Percentiles rank a stretch among this genome's conserved stretches.
Conservation (phyloP, 2,888 invertebrate genomes). For the Caenorhabditis sulstoni region DNA sequence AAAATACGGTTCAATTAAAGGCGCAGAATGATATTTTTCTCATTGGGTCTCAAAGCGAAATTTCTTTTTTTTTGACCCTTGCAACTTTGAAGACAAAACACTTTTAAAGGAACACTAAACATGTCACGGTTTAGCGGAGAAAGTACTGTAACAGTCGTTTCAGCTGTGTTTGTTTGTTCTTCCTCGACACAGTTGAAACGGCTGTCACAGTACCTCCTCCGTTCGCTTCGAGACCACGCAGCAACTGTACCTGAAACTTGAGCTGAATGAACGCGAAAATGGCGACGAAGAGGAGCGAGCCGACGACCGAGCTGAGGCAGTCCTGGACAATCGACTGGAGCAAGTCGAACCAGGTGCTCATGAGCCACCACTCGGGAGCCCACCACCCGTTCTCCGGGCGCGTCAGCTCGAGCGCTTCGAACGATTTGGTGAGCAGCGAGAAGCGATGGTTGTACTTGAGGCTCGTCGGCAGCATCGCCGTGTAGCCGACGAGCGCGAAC, state of each 20-base stretch:
- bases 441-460: slow-evolving; percentile 76
- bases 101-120: too few species aligned
- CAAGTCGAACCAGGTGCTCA: slow-evolving; percentile 76
- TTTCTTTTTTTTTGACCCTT: too few species aligned
- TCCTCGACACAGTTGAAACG: too few species aligned
- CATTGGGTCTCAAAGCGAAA: too few species aligned
- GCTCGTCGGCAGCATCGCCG: slow-evolving; percentile 75
- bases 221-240: too few species aligned
- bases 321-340: slow-evolving; percentile 78
- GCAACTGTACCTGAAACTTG: slow-evolving; percentile 65
- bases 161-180: too few species aligned
- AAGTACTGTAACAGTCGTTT: too few species aligned
- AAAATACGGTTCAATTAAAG: too few species aligned
- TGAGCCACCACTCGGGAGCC: slow-evolving; percentile 78
- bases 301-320: slow-evolving; percentile 71
- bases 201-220: too few species aligned
- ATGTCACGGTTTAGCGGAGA: too few species aligned
- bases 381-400: slow-evolving; percentile 70
- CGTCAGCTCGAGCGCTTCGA: slow-evolving; percentile 67
- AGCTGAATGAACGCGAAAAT: slow-evolving; percentile 74
- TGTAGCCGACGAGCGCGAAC: slow-evolving; percentile 77
- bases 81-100: too few species aligned
- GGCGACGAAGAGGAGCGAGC: slow-evolving; percentile 76
- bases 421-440: slow-evolving; percentile 69
- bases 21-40: too few species aligned